phyloP scores from a whole-genome alignment of 2,113 vertebrate species.

The Rana temporaria region DNA sequence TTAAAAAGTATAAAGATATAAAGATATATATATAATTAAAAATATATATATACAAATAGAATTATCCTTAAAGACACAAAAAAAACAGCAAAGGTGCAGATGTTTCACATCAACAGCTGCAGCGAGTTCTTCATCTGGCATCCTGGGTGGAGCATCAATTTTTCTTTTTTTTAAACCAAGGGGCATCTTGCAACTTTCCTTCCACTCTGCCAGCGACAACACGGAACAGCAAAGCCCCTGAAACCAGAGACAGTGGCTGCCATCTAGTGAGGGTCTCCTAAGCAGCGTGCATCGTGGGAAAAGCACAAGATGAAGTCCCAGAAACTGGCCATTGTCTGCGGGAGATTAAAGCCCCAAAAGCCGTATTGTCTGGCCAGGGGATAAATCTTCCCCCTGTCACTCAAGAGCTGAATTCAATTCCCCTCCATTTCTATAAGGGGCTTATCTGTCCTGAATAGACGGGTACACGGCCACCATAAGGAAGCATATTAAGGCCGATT shows the following conservation, averaged over 20 bases:
- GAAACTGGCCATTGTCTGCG: slow-evolving; percentile 93
- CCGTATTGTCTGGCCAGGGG: slow-evolving; percentile 93
- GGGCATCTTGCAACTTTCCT: slow-evolving; percentile 59
- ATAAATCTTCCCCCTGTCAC: slow-evolving; percentile 99
- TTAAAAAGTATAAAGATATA: no score
- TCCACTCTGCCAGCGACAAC: slow-evolving; percentile 65
- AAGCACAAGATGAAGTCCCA: slow-evolving; percentile 83
- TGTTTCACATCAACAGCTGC: not conserved
- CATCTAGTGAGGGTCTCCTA: slow-evolving; percentile 85
- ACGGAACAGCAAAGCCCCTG: slow-evolving; percentile 80
- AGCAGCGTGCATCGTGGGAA: slow-evolving; percentile 98
- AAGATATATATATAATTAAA: no score
- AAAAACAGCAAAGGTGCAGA: not conserved
- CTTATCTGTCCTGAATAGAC: slow-evolving; percentile 99
- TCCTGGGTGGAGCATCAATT: not conserved
- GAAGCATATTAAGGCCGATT: slow-evolving; percentile 84
- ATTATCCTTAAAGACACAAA: no score
- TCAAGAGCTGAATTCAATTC: slow-evolving; percentile 98
- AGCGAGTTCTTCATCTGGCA: not conserved
- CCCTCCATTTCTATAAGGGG: slow-evolving; percentile 94
- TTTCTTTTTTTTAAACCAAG: slow-evolving; percentile 23
- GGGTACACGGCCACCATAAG: slow-evolving; percentile 89
- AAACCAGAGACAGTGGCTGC: slow-evolving; percentile 90
- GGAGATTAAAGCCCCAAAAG: slow-evolving; percentile 97
- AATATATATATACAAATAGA: no score